These are phyloP conservation scores for Oscheius myriophilus DNA, from an alignment of 2,888 invertebrate genomes.

Conservation along the genomic window DNA sequence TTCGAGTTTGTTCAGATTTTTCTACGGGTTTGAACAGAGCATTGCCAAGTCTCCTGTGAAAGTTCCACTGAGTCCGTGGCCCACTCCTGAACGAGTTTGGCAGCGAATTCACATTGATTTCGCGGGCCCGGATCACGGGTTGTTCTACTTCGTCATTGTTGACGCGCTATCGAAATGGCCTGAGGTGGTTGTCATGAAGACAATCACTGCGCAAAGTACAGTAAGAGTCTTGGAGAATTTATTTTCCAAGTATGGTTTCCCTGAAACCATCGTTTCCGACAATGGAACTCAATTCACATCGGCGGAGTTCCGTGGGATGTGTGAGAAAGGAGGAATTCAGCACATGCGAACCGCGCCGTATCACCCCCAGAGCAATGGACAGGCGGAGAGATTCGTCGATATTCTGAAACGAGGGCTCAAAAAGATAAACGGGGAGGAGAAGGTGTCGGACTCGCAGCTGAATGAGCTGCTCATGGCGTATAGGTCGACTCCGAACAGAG, in stretches of 20 bases:
- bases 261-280: too few species aligned
- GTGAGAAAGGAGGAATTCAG: not conserved
- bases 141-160: conserved; percentile 70
- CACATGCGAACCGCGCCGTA: not conserved
- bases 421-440: not conserved
- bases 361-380: conserved; percentile 9
- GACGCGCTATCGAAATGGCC: conserved; percentile 53
- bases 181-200: not conserved
- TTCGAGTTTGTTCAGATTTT: conserved; percentile 55
- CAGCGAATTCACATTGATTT: too few species aligned
- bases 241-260: not conserved
- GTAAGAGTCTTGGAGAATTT: not conserved
- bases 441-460: too few species aligned
- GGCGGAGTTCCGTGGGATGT: not conserved
- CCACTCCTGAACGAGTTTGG: conserved; percentile 63
- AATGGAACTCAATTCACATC: conserved; percentile 12
- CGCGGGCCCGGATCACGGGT: conserved; percentile 70
- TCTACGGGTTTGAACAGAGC: conserved; percentile 49
- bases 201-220: not conserved
- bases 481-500: too few species aligned
- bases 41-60: conserved; percentile 44
- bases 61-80: conserved; percentile 63
- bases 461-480: too few species aligned
- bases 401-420: conserved; percentile 11
- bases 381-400: conserved; percentile 9